Conservation (phyloP, 2,797 vertebrate species). For the Onychomys leucogaster region DNA sequence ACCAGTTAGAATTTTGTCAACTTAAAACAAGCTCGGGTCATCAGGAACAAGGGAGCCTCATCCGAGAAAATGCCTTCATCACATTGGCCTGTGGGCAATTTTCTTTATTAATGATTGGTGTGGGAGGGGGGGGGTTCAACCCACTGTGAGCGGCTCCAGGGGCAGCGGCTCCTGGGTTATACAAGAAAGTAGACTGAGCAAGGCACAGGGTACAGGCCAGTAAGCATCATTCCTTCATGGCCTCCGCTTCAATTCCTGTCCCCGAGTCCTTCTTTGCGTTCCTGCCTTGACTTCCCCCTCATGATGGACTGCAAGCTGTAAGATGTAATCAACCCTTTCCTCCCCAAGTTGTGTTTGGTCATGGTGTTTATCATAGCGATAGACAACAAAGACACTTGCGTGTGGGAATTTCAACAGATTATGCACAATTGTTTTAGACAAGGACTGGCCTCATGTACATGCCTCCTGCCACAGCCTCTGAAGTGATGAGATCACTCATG, state of each 20-base stretch:
- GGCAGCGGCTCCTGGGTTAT: neutral
- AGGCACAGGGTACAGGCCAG: neutral
- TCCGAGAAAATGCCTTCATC: neutral
- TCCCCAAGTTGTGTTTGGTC: neutral
- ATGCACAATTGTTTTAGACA: neutral
- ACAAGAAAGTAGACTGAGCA: neutral
- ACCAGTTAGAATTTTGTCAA: neutral
- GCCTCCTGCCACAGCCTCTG: neutral
- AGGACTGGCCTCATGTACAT: neutral
- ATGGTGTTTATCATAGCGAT: too few relatives aligned
- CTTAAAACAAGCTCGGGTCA: neutral
- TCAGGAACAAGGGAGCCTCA: neutral
- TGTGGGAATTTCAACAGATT: neutral
- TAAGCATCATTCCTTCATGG: neutral
- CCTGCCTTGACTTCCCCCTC: neutral
- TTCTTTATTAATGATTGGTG: neutral
- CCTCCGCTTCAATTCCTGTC: neutral
- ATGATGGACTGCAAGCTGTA: neutral
- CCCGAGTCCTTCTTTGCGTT: neutral
- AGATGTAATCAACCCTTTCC: neutral
- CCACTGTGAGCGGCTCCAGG: neutral
- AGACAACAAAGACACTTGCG: neutral
- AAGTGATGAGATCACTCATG: neutral
- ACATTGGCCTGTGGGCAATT: neutral
- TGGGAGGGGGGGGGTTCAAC: too few relatives aligned